Evolutionary conservation across 2,797 vertebrate species (phyloP).

Genomic region (Gymnoscopelus braueri): DNA sequence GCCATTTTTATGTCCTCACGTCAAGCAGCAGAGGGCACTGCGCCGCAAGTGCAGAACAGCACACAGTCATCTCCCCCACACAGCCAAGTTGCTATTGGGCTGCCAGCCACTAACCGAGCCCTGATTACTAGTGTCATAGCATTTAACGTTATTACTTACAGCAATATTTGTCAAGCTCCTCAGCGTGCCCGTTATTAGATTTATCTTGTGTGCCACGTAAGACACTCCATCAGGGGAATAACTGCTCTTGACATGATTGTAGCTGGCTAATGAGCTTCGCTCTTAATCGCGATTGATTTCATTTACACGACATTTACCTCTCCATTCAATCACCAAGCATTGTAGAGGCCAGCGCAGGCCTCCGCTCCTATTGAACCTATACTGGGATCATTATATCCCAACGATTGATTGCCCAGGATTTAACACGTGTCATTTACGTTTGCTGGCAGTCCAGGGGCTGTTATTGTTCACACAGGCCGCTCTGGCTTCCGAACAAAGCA

Average conservation of each 20-base stretch:
- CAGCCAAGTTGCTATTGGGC: conserved; percentile 16
- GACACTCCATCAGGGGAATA: conserved; percentile 70
- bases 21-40: conserved; percentile 11
- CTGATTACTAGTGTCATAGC: conserved; percentile 59
- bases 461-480: conserved; percentile 43
- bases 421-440: conserved; percentile 57
- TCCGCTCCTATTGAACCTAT: conserved; percentile 54
- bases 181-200: conserved; percentile 53
- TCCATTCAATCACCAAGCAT: conserved; percentile 65
- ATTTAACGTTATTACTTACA: conserved; percentile 52
- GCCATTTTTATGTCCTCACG: conserved; percentile 20
- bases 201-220: conserved; percentile 61
- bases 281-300: conserved; percentile 75
- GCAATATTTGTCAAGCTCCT: conserved; percentile 61
- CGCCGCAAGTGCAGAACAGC: not conserved
- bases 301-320: conserved; percentile 78
- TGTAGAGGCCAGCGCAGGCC: conserved; percentile 29
- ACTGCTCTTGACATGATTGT: conserved; percentile 70
- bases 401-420: conserved; percentile 61
- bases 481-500: conserved; percentile 60
- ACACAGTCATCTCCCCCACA: conserved; percentile 1
- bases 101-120: conserved; percentile 28
- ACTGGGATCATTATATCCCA: conserved; percentile 64
- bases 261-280: conserved; percentile 73
- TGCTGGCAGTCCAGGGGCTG: conserved; percentile 34